Percentiles rank a stretch among this genome's conserved stretches.
Conservation (phyloP, 2,888 invertebrate species). For the Zaprionus bogoriensis region DNA sequence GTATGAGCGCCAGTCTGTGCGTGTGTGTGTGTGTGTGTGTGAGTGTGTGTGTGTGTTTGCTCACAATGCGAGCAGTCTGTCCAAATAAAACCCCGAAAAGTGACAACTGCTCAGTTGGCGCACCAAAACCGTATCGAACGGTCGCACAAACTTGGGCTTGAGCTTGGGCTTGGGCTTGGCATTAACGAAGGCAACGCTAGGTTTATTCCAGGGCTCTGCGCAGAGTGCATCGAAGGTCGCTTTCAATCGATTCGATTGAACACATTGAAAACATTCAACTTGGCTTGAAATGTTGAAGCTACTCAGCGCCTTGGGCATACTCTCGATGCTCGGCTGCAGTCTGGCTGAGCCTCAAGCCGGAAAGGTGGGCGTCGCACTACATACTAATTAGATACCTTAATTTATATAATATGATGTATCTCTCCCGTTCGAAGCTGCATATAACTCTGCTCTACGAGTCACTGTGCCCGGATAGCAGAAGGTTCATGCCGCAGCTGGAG, state of each 20-base stretch:
- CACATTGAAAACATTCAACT: constrained; percentile 1
- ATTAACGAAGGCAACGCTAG: constrained; percentile 28
- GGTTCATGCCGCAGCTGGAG: constrained; percentile 84
- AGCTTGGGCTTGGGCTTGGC: constrained; percentile 47
- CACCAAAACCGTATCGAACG: constrained; percentile 59
- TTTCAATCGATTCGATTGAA: constrained; percentile 51
- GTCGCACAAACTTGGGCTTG: constrained; percentile 50
- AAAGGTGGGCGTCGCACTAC: constrained; percentile 33
- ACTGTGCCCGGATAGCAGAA: constrained; percentile 85
- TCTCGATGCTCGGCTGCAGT: constrained; percentile 30
- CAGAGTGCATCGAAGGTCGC: constrained; percentile 51
- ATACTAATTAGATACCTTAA: neutral
- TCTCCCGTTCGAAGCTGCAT: constrained; percentile 79
- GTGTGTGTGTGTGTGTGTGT: neutral
- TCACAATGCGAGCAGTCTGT: constrained; percentile 19
- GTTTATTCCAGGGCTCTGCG: neutral
- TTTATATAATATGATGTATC: neutral
- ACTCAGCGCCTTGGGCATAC: constrained; percentile 15
- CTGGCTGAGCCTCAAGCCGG: constrained; percentile 34
- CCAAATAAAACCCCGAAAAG: constrained; percentile 51
- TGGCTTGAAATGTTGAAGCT: constrained; percentile 38
- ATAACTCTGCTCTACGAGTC: constrained; percentile 86
- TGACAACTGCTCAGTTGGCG: constrained; percentile 64
- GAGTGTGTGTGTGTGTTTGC: neutral
- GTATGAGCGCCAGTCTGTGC: neutral